Evolutionary conservation across 2,888 invertebrate species (phyloP).

Genomic region (Drosophila percnosoma): DNA sequence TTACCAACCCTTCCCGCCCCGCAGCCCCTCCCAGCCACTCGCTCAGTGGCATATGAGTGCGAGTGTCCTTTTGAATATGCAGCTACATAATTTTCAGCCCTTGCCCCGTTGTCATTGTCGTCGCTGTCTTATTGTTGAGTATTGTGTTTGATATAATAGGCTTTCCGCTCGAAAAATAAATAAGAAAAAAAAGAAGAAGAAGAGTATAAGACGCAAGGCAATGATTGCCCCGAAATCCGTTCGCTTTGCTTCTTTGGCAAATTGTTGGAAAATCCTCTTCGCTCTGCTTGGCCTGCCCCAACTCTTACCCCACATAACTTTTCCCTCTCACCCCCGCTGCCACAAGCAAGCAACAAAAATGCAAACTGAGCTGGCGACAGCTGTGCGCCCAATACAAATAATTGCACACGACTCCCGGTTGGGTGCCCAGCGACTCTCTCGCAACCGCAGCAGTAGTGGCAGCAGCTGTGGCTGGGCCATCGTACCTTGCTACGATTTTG

Average conservation of each 20-base stretch:
- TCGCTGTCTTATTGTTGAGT: slow-evolving; percentile 68
- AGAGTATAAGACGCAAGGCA: slow-evolving; percentile 34
- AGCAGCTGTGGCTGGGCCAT: slow-evolving; percentile 24
- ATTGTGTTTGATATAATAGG: slow-evolving; percentile 81
- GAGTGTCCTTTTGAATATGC: slow-evolving; percentile 67
- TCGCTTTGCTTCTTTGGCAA: slow-evolving; percentile 71
- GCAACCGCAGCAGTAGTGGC: slow-evolving; percentile 32
- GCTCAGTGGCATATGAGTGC: slow-evolving; percentile 31
- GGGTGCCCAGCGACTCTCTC: slow-evolving; percentile 20
- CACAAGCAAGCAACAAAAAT: slow-evolving; percentile 21
- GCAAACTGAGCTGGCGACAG: slow-evolving; percentile 50
- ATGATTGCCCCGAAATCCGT: slow-evolving; percentile 57
- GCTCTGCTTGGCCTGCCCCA: slow-evolving; percentile 55
- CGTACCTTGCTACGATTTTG: slow-evolving; percentile 35
- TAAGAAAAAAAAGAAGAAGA: slow-evolving; percentile 5
- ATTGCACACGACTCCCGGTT: slow-evolving; percentile 60
- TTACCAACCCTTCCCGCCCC: slow-evolving; percentile 17
- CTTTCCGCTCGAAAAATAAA: slow-evolving; percentile 75
- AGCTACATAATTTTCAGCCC: slow-evolving; percentile 63
- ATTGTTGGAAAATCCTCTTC: slow-evolving; percentile 69
- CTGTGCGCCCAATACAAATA: slow-evolving; percentile 70
- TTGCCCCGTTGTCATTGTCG: slow-evolving; percentile 48
- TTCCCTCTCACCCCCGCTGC: slow-evolving; percentile 9
- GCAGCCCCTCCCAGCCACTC: neutral
- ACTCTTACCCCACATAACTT: slow-evolving; percentile 45